These are phyloP conservation scores for Ormyrus pomaceus DNA, from an alignment of 2,888 invertebrate species.

Conservation along the genomic window DNA sequence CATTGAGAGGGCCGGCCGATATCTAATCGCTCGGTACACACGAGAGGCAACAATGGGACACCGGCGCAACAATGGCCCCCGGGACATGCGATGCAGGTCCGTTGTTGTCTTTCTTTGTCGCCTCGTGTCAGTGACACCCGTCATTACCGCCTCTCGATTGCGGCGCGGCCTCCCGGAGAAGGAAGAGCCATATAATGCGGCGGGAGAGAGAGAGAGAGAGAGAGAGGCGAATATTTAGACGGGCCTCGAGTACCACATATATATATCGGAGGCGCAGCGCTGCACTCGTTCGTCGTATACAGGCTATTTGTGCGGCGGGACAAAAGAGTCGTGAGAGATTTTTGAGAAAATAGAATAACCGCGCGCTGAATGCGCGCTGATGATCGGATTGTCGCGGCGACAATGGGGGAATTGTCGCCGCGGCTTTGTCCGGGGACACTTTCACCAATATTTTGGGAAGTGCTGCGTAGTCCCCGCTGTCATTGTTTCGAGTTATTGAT, in stretches of 20 bases:
- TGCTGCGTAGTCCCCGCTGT: no score
- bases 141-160: conserved; percentile 40
- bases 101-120: conserved; percentile 58
- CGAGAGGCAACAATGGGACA: conserved; percentile 42
- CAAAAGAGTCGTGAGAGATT: conserved; percentile 29
- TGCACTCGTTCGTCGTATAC: background rate
- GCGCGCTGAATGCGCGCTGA: no score
- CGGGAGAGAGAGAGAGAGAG: conserved; percentile 7
- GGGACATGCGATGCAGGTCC: conserved; percentile 51
- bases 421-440: no score
- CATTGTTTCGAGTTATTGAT: no score
- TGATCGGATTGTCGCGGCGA: no score
- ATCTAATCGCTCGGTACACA: conserved; percentile 50
- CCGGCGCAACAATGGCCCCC: conserved; percentile 34
- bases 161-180: background rate
- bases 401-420: no score
- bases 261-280: no score
- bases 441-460: no score
- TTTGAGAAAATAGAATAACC: conserved; percentile 8
- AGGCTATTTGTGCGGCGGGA: background rate
- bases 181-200: background rate
- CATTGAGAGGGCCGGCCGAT: conserved; percentile 24
- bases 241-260: conserved; percentile 12
- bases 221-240: conserved; percentile 48
- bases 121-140: conserved; percentile 56